Conservation (phyloP, 35 echinoderm and acorn worm species). For the Antedon bifida region DNA sequence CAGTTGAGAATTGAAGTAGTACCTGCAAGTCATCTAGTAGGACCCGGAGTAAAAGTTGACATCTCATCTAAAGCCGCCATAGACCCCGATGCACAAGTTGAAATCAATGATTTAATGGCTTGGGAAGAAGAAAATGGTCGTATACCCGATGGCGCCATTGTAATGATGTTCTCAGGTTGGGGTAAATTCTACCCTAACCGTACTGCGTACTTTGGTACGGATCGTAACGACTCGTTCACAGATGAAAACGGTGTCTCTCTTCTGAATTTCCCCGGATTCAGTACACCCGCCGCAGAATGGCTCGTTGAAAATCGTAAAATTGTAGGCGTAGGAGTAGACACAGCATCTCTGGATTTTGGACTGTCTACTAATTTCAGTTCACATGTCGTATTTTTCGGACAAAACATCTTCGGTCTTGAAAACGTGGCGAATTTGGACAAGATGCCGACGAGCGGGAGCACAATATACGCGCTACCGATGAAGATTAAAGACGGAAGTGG, state of each 20-base stretch:
- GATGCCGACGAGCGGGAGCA: slow-evolving; percentile 16
- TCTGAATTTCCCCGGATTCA: slow-evolving; percentile 12
- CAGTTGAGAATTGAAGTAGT: not conserved
- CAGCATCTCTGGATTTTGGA: not conserved
- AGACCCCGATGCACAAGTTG: not conserved
- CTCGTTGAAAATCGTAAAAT: slow-evolving; percentile 14
- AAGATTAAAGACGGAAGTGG: slow-evolving; percentile 24
- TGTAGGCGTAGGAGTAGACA: slow-evolving; percentile 12
- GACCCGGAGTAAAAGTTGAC: slow-evolving; percentile 8
- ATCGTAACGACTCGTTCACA: not conserved
- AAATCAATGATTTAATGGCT: slow-evolving; percentile 10
- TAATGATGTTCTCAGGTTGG: slow-evolving; percentile 22
- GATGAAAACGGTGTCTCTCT: slow-evolving; percentile 5
- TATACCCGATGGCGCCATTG: slow-evolving; percentile 1
- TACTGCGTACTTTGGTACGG: not conserved
- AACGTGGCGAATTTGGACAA: slow-evolving; percentile 29
- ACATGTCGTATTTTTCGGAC: not conserved
- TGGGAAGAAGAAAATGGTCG: slow-evolving; percentile 17
- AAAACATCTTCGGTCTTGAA: slow-evolving; percentile 13
- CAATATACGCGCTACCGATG: slow-evolving; percentile 14
- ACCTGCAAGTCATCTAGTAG: slow-evolving; percentile 2
- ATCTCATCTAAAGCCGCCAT: slow-evolving; percentile 7
- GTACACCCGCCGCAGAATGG: slow-evolving; percentile 7
- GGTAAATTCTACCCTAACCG: slow-evolving; percentile 13
- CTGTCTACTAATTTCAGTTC: not conserved